Evolutionary conservation across 2,113 vertebrate genomes (phyloP).

Genomic region (Urocitellus parryii): DNA sequence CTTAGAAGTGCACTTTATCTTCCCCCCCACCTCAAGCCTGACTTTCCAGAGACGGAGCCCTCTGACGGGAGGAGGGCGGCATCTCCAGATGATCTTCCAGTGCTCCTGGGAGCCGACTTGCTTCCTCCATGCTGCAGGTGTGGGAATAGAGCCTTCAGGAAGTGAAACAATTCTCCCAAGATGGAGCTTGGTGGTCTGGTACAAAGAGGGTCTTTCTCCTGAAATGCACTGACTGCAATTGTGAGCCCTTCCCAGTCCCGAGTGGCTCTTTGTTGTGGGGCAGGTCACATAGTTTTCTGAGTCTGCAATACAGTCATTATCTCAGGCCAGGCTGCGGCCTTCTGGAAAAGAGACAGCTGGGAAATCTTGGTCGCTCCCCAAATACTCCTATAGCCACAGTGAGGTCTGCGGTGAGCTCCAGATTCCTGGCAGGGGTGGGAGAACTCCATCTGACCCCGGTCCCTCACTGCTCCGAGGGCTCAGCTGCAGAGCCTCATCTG

Average conservation of each 20-base stretch:
- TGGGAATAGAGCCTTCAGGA: background rate
- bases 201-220: background rate
- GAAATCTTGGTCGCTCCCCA: background rate
- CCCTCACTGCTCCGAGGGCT: rapidly evolving
- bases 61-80: rapidly evolving
- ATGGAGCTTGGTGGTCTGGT: rapidly evolving
- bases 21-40: background rate
- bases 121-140: rapidly evolving
- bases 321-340: background rate
- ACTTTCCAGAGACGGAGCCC: rapidly evolving
- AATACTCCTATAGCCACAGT: background rate
- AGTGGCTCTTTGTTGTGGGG: background rate
- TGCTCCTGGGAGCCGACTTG: rapidly evolving
- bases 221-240: rapidly evolving
- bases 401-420: background rate
- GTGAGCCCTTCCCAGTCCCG: rapidly evolving
- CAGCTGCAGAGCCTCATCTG: background rate
- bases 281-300: background rate
- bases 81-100: rapidly evolving
- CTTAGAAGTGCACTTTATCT: background rate
- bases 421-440: background rate
- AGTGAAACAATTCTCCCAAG: background rate
- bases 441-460: background rate
- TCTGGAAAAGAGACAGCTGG: slow-evolving; percentile 46
- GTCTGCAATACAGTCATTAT: background rate